Conservation (phyloP, 2,797 vertebrate genomes). For the Columba guinea region DNA sequence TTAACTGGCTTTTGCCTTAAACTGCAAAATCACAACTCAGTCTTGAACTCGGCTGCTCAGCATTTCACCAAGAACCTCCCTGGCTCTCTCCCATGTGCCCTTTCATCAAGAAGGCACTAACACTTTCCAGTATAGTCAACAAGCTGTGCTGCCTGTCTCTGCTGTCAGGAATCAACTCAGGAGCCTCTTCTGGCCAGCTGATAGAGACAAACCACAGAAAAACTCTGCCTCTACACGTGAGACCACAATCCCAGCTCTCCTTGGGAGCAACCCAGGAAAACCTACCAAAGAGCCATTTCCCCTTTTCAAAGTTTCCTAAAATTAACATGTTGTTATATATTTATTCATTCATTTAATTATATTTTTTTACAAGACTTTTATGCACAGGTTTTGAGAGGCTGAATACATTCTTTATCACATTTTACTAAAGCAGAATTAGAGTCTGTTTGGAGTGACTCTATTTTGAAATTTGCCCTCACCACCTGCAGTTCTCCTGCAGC, state of each 20-base stretch:
- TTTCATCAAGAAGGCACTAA: neutral
- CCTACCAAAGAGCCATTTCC: neutral
- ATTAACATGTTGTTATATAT: neutral
- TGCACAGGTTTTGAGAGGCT: neutral
- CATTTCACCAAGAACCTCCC: neutral
- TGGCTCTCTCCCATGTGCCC: neutral
- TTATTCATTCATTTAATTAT: neutral
- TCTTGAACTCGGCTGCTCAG: neutral
- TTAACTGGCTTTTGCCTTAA: neutral
- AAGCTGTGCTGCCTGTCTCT: neutral
- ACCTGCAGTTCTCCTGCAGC: neutral
- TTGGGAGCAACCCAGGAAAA: neutral
- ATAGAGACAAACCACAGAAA: neutral
- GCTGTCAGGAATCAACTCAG: neutral
- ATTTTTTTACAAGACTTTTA: neutral
- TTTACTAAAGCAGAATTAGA: neutral
- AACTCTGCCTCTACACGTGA: neutral
- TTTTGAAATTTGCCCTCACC: neutral
- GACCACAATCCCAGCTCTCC: neutral
- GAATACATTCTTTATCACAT: neutral
- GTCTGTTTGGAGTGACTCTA: neutral
- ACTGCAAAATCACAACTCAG: neutral
- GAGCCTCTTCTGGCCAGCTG: neutral
- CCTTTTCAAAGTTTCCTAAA: neutral
- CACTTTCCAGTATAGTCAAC: neutral